These are phyloP conservation scores for Drosophila sucinea DNA, from an alignment of 1,140 invertebrate genomes.

Conservation along the genomic window DNA sequence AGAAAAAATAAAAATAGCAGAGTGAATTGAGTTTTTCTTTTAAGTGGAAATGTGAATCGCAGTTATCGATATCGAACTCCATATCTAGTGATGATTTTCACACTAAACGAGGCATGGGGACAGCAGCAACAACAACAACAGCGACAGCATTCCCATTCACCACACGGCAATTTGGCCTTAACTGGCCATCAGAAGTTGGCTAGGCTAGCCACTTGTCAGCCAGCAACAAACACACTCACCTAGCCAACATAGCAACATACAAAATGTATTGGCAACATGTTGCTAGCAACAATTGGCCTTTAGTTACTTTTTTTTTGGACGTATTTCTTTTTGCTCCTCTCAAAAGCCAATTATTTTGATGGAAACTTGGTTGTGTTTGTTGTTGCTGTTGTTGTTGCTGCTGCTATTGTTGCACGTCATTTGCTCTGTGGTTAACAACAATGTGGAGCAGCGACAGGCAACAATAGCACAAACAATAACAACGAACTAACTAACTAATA, in stretches of 20 bases:
- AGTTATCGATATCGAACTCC: constrained; percentile 49
- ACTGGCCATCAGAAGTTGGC: constrained; percentile 24
- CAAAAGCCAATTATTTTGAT: constrained; percentile 60
- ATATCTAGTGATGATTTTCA: constrained; percentile 60
- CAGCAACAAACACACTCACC: constrained; percentile 26
- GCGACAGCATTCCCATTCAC: constrained; percentile 11
- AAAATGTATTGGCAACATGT: constrained; percentile 32
- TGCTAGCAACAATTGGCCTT: constrained; percentile 58
- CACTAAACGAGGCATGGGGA: constrained; percentile 37
- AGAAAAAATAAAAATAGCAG: background rate
- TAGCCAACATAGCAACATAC: constrained; percentile 3
- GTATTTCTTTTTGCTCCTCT: constrained; percentile 6
- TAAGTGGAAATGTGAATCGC: constrained; percentile 37
- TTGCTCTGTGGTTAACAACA: constrained; percentile 70
- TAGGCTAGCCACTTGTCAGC: constrained; percentile 34
- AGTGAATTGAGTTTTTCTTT: constrained; percentile 15
- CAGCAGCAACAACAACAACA: constrained; percentile 4
- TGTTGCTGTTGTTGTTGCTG: constrained; percentile 37
- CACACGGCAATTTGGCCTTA: constrained; percentile 25
- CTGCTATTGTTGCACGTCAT: constrained; percentile 64
- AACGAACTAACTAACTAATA: constrained; percentile 47
- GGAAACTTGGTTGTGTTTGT: constrained; percentile 37
- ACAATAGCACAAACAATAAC: constrained; percentile 21
- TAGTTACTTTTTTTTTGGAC: constrained; percentile 35
- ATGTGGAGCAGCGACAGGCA: constrained; percentile 69